Evolutionary conservation across 2,113 vertebrate species (phyloP), one percentile per base, ranked within the genome.

Genomic region (Himantopus leucocephalus): DNA sequence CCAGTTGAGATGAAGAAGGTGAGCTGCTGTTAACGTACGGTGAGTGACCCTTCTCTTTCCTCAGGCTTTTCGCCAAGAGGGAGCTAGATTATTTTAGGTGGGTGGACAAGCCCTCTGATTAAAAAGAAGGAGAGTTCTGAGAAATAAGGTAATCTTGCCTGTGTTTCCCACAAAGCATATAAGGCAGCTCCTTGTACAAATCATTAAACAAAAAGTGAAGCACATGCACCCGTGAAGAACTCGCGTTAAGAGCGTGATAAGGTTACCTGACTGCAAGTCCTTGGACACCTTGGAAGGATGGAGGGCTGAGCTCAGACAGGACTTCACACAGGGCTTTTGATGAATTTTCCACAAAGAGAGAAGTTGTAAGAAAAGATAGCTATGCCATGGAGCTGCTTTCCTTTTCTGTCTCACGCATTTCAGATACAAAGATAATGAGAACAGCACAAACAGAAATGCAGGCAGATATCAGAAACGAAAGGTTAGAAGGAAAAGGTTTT

Each of bases 401-500:
- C 73, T 82, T 82, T 93, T 82, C 73, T 73, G 32, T 87, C 60
- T 89, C 50, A 60, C 0, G 0, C 32, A 76, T 82, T 88, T 94
- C 53, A 76, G 74, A 78, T 60, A 79, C 50, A 91, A 75, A 85
- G 71, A 43, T 85, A 89, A 96, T 70, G 67, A 55, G 45, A 92
- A 85, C 2, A 76, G 68, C 27, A 63, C 58, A 87, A 66, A 60
- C 45, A 66, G 78, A 95, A 96, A 89, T 53, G 58, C n/a, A 76
- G 80, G 48, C 66, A 62, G 50, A 24, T 78, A 53, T 22, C 39
- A 48, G 47, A 91, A 88, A 78, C 9, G 45, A 90, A 95, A 88
- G 84, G 87, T 92, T 87, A 79, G 55, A 88, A 94, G n/a, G 83
- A 90, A 90, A 81, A 76, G 53, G 43, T 68, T 91, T 89, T 94